phyloP scores from a whole-genome alignment of 2,888 invertebrate genomes.

The Tetramorium bicarinatum region DNA sequence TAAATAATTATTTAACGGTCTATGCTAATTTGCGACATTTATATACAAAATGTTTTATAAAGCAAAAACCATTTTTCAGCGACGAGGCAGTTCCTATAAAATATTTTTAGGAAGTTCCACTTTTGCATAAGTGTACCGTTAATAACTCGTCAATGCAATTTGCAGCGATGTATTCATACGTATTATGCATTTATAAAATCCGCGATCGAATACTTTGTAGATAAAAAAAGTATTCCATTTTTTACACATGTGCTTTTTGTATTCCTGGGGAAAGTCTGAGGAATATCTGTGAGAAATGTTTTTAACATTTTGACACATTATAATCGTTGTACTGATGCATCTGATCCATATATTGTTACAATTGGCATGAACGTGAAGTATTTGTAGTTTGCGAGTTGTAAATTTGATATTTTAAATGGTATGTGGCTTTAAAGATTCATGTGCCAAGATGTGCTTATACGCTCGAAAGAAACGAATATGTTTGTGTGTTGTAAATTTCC shows the following conservation, averaged over 20 bases:
- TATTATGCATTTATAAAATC: constrained; percentile 60
- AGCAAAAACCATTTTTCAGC: constrained; percentile 71
- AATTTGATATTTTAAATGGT: constrained; percentile 50
- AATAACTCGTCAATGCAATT: constrained; percentile 54
- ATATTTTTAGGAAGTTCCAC: constrained; percentile 75
- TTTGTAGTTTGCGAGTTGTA: constrained; percentile 28
- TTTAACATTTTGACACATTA: constrained; percentile 3
- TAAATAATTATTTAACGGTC: constrained; percentile 78
- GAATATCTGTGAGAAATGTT: constrained; percentile 12
- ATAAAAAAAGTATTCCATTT: constrained; percentile 64
- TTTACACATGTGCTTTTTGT: constrained; percentile 40
- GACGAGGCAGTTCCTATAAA: constrained; percentile 79
- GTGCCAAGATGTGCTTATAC: constrained; percentile 72
- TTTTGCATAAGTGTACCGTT: constrained; percentile 66
- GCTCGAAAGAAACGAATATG: constrained; percentile 48
- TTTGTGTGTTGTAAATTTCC: constrained; percentile 31
- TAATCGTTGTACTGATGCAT: constrained; percentile 19
- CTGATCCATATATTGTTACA: constrained; percentile 23
- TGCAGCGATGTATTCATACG: constrained; percentile 60
- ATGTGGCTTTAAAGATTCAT: constrained; percentile 60
- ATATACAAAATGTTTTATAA: constrained; percentile 80
- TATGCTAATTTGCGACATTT: constrained; percentile 78
- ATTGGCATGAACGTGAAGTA: constrained; percentile 31
- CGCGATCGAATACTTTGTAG: constrained; percentile 64
- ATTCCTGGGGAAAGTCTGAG: constrained; percentile 57